Percentiles rank a stretch among this genome's conserved stretches.
Conservation (phyloP, 2,888 invertebrate species). For the Drosophila putrida region DNA sequence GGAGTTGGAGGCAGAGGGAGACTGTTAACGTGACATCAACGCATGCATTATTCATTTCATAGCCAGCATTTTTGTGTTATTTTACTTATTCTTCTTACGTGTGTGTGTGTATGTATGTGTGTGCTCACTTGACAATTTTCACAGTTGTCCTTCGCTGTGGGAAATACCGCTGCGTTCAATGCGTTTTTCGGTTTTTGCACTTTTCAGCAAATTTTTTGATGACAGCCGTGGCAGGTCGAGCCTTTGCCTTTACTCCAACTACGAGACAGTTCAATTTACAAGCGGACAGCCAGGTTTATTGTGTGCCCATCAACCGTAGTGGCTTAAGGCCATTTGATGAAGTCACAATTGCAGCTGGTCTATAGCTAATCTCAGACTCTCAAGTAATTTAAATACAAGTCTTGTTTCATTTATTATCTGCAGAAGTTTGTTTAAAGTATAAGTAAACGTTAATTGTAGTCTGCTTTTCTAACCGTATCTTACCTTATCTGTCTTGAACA, state of each 20-base stretch:
- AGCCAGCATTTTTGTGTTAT: conserved; percentile 47
- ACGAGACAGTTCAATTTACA: conserved; percentile 42
- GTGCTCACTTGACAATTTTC: conserved; percentile 55
- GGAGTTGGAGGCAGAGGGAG: not conserved
- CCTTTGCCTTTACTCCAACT: conserved; percentile 2
- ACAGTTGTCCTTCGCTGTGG: conserved; percentile 36
- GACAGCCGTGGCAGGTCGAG: conserved; percentile 29
- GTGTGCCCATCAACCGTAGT: conserved; percentile 9
- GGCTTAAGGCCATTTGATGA: conserved; percentile 4
- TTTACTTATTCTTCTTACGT: conserved; percentile 2
- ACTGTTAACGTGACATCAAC: conserved; percentile 37
- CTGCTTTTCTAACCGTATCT: not conserved
- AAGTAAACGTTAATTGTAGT: not conserved
- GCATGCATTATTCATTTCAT: conserved; percentile 70
- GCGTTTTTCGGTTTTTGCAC: conserved; percentile 35
- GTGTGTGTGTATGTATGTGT: conserved; percentile 3
- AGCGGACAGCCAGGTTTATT: conserved; percentile 8
- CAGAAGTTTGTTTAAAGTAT: not conserved
- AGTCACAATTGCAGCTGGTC: not conserved
- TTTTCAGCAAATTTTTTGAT: conserved; percentile 52
- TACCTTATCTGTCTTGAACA: conserved; percentile 8
- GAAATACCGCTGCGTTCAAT: conserved; percentile 35
- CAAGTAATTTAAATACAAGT: not conserved
- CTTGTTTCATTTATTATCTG: not conserved
- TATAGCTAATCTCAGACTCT: not conserved